These are phyloP conservation scores for Hydriomena furcata DNA, from an alignment of 2,888 invertebrate species.

Conservation along the genomic window DNA sequence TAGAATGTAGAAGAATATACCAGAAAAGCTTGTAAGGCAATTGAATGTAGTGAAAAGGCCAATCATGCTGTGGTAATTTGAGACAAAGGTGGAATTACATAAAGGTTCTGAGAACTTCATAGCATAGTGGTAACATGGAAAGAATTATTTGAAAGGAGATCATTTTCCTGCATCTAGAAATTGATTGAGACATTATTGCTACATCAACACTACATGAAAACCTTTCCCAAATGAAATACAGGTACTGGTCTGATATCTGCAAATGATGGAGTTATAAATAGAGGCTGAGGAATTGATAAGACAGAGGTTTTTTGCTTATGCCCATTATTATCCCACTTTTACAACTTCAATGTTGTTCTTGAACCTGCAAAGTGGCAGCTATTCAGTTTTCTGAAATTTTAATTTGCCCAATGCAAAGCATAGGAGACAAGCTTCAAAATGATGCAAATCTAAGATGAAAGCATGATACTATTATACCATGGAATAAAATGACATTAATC, in stretches of 20 bases:
- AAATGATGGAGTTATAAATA: constrained; percentile 2
- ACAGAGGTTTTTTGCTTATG: constrained; percentile 10
- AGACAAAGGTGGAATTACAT: constrained; percentile 9
- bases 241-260: constrained; percentile 14
- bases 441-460: constrained; percentile 18
- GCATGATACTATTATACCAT: constrained; percentile 9
- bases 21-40: constrained; percentile 12
- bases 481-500: constrained; percentile 9
- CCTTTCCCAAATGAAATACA: constrained; percentile 11
- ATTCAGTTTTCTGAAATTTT: constrained; percentile 14
- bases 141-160: constrained; percentile 12
- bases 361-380: constrained; percentile 12
- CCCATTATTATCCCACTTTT: constrained; percentile 16
- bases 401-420: constrained; percentile 7
- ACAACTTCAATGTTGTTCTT: constrained; percentile 20
- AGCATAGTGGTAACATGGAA: constrained; percentile 5
- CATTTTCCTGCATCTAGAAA: constrained; percentile 9
- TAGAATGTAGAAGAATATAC: constrained; percentile 16
- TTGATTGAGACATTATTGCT: constrained; percentile 10
- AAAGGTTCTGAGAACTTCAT: constrained; percentile 7
- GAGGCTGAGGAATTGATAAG: constrained; percentile 7
- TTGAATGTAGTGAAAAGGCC: constrained; percentile 15
- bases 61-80: constrained; percentile 14
- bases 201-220: constrained; percentile 14
- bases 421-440: constrained; percentile 1